phyloP scores from a whole-genome alignment of 2,113 vertebrate species.

The Glaucidium brasilianum region DNA sequence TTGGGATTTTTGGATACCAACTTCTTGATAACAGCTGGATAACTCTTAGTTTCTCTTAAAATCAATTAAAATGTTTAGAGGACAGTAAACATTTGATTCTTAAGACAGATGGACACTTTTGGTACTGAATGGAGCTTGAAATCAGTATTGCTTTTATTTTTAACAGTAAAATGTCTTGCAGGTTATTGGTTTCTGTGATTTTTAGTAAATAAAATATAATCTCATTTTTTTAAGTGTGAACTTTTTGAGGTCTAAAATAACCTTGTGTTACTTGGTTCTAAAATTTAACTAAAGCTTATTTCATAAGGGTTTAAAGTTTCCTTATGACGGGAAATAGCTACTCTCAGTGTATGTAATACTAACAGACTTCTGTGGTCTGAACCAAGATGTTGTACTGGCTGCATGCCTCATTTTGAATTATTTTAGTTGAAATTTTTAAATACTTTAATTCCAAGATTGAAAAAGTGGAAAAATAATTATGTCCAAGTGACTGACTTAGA shows the following conservation, averaged over 20 bases:
- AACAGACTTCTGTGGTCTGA: not conserved
- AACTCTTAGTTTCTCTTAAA: not conserved
- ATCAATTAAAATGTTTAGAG: not conserved
- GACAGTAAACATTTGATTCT: not conserved
- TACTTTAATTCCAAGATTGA: not conserved
- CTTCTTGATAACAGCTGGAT: not conserved
- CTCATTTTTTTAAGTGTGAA: fast-evolving
- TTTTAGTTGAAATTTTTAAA: not conserved
- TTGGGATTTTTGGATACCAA: not conserved
- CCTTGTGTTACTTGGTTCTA: not conserved
- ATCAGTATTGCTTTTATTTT: not conserved
- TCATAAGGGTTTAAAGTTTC: not conserved
- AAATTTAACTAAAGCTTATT: not conserved
- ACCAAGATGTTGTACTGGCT: not conserved
- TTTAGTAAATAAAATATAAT: not conserved
- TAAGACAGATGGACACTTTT: not conserved
- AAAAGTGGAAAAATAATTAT: not conserved
- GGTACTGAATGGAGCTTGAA: not conserved
- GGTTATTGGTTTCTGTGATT: not conserved
- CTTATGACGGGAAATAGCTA: not conserved
- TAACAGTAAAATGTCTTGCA: not conserved
- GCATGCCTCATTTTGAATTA: not conserved
- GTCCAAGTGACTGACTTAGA: not conserved
- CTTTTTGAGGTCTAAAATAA: not conserved
- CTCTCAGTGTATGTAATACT: not conserved